Evolutionary conservation across 2,113 vertebrate genomes (phyloP), one percentile per base, ranked within the genome.

Genomic region (Pongo abelii): DNA sequence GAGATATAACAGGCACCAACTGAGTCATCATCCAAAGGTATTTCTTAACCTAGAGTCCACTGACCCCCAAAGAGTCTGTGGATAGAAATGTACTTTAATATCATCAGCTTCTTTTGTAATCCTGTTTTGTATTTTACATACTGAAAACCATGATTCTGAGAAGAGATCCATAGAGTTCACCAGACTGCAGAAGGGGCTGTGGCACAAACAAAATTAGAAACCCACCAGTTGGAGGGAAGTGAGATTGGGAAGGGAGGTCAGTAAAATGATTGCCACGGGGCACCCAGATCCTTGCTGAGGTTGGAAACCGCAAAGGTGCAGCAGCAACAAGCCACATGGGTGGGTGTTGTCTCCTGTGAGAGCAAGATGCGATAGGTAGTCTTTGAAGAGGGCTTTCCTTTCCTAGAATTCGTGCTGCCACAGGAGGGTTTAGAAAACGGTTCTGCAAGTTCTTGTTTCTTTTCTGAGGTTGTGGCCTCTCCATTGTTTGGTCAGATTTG

Each of bases 241-340:
- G 92, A 89, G 92, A 75, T 72, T 52, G 18, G 30, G 38, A 69
- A 30, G 70, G n/a, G 30, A 55, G 74, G 35, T 16, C 67, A 74
- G 61, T 57, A 11, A 13, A 30, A 0, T n/a, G 48, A 52, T 7
- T 17, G 10, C 16, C 67, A 11, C 1, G 0, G 40, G 84, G 18
- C 35, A 3, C 35, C 70, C 64, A 48, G 87, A 69, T 48, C 52
- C 85, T 16, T 48, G 70, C 85, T 38, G 52, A 87, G n/a, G 59
- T 6, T 72, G 35, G 85, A 86, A 72, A 23, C 80, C 77, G 52
- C 89, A 30, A 16, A 74, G 85, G 77, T 18, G 40, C 35, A 2
- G 0, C 46, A 1, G 25, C 43, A 22, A 1, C 2, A 0, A 40
- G 2, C 12, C 57, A 30, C 69, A 12, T 0, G 0, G 13, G 8